Evolutionary conservation across 1,140 invertebrate genomes (phyloP).

Genomic region (Laupala kohalensis): DNA sequence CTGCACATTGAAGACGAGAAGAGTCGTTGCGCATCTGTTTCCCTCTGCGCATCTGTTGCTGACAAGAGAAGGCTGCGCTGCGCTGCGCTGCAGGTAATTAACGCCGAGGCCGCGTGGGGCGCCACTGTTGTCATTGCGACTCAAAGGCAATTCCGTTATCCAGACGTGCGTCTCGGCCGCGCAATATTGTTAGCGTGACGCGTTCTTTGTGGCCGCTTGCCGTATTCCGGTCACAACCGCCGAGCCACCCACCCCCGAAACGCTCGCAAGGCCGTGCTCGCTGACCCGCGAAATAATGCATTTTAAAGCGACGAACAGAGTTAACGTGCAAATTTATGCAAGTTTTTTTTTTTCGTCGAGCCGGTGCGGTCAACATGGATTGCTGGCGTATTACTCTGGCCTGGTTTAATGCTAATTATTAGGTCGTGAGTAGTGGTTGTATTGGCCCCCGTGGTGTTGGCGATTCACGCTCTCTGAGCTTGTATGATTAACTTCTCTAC

Average conservation of each 20-base stretch:
- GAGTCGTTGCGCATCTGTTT: too few relatives aligned
- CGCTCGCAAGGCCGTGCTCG: too few relatives aligned
- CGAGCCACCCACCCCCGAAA: background rate
- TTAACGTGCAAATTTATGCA: background rate
- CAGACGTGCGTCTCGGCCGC: background rate
- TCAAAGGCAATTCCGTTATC: background rate
- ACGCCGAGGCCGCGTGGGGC: too few relatives aligned
- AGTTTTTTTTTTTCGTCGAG: background rate
- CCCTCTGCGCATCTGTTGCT: too few relatives aligned
- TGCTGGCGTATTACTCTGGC: background rate
- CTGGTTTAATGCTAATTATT: background rate
- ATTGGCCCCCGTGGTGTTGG: background rate
- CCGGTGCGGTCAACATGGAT: background rate
- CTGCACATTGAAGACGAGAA: too few relatives aligned
- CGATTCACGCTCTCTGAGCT: too few relatives aligned
- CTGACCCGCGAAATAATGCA: background rate
- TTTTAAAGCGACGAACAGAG: background rate
- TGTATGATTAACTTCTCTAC: too few relatives aligned
- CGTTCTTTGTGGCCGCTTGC: background rate
- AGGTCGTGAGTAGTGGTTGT: background rate
- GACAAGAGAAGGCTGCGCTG: background rate
- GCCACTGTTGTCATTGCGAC: background rate
- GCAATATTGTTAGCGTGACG: background rate
- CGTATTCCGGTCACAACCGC: background rate
- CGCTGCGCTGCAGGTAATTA: background rate